Base-by-base conservation (phyloP, 1,140 invertebrate genomes). In the Drosophila carrolli region DNA sequence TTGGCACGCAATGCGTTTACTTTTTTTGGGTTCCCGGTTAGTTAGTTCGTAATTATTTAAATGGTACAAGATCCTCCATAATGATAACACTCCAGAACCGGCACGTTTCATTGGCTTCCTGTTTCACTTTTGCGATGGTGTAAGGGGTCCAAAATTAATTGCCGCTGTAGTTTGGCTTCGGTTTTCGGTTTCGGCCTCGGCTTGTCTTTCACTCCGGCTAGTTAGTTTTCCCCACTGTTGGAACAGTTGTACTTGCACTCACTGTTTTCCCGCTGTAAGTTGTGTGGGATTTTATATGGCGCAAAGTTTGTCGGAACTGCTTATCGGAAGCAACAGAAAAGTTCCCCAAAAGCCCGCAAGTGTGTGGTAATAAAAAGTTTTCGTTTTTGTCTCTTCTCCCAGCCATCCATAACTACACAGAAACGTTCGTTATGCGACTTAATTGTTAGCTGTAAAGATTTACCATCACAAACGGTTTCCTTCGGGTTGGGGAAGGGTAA, bases 341-440 rank as follows among this genome's bases (percentile, higher is more conserved):
- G 84, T 88, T 89, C 51, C 68, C 68, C 59, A 83, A 88, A 88
- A 83, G 84, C 83, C 83, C 83, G 83, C 83, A 88, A 88, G 83
- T 88, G 83, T 88, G 84, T 88, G 83, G 83, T 86, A 88, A 89
- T 88, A 89, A 88, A 88, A 88, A 89, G 47, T 88, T 88, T 78
- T 76, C 58, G 54, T 50, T 58, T 48, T 47, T 71, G 43, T 71
- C 51, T 58, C 19, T 48, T 44, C 70, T 72, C 44, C 67, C 68
- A 72, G 44, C 66, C 68, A 72, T 72, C 68, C 65, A 88, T 83
- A 86, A 79, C 77, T 88, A 83, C 76, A 75, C 75, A 79, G 67
- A 76, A 89, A 77, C 72, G 79, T 88, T 88, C 63, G 83, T 83
- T 89, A 88, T 89, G 79, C 84, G 84, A 89, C 83, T 88, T 88